Evolutionary conservation across 2,888 invertebrate genomes (phyloP), one percentile per base, ranked within the genome.

Genomic region (Gymnocheta viridis): DNA sequence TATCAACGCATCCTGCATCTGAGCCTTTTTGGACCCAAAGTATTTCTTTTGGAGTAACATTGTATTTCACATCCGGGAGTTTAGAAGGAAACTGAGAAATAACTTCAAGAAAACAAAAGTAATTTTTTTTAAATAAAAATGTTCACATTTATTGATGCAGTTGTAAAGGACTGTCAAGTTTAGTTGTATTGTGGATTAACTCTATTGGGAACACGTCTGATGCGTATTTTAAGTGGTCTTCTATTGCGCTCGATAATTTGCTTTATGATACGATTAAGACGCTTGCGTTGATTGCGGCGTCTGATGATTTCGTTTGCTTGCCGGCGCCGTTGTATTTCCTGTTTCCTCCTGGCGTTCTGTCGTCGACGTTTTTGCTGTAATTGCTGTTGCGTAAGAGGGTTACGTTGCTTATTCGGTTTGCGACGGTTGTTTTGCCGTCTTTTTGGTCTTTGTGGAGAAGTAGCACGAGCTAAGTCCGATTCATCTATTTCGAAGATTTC

Each of bases 361-460:
- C 2, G 49, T 14, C 44, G 72, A n/a, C 76, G 64, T 17, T 24
- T 54, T 4, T 19, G 49, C 4, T 44, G 41, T 38, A 17, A 62
- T 27, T 51, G 69, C 7, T 66, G n/a, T 85, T 86, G 69, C 73
- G 74, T 86, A 44, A 86, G 87, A 14, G 83, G 86, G 35, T 86
- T 85, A 35, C 74, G 74, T 78, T 85, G 74, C 62, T 85, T 60
- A 22, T 60, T 66, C 49, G 17, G 38, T n/a, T 47, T 32, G 6
- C 35, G 35, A n/a, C n/a, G n/a, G n/a, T n/a, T n/a, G n/a, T n/a
- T n/a, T 19, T n/a, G 9, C 4, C 5, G 32, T 2, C 22, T 60
- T 35, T 19, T 24, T 17, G 1, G 62, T 9, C 29, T 32, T 35
- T 72, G 22, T 22, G 24, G 69, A 22, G 86, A 85, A 29, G 81